Percentiles rank a stretch among this genome's conserved stretches.
phyloP scores from a whole-genome alignment of 2,888 invertebrate genomes.

The Mylabris sibirica region DNA sequence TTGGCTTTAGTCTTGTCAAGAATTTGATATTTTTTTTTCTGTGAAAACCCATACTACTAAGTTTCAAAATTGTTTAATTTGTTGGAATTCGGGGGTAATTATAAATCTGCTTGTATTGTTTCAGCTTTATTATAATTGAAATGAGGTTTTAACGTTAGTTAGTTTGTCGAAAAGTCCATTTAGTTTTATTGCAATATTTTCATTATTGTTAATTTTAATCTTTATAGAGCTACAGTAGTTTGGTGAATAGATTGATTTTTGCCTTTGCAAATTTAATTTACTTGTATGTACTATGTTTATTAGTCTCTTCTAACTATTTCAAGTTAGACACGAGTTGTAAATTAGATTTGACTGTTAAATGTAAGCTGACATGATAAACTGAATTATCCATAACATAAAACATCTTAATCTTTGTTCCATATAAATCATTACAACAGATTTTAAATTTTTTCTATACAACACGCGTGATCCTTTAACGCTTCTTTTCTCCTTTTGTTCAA shows the following conservation, averaged over 20 bases:
- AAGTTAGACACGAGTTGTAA: neutral
- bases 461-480: neutral
- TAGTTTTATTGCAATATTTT: neutral
- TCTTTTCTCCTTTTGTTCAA: neutral
- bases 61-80: too few species aligned
- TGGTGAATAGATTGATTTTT: neutral
- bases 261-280: constrained; percentile 1
- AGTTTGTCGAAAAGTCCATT: neutral
- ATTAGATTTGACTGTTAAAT: constrained; percentile 6
- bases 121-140: too few species aligned
- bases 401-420: neutral
- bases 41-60: too few species aligned
- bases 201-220: neutral
- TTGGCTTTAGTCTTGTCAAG: too few species aligned
- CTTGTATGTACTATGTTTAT: neutral
- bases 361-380: neutral
- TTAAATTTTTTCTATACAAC: neutral
- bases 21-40: too few species aligned
- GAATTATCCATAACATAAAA: neutral
- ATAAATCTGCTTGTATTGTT: too few species aligned
- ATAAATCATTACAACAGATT: neutral
- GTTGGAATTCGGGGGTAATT: too few species aligned
- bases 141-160: too few species aligned
- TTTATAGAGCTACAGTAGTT: neutral
- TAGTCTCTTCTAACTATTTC: neutral